Percentiles rank a stretch among this genome's conserved stretches.
Conservation (phyloP, 2,888 invertebrate species). For the Trisateles emortualis region DNA sequence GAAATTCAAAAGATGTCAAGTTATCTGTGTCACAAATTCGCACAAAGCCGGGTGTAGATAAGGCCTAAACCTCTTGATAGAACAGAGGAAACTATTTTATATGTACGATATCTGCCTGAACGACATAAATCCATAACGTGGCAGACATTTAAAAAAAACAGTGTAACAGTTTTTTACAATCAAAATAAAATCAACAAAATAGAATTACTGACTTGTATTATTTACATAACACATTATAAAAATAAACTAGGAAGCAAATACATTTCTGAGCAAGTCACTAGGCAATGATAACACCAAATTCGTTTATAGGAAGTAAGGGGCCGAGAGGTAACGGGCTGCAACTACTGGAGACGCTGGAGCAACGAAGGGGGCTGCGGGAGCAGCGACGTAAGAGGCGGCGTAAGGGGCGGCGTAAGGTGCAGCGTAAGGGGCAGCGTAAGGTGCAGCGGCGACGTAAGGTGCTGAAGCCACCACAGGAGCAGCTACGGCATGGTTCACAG, state of each 20-base stretch:
- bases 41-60: too few species aligned
- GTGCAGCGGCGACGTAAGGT: constrained; percentile 59
- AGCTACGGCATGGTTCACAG: constrained; percentile 91
- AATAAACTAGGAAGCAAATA: constrained; percentile 47
- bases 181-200: constrained; percentile 13
- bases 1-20: too few species aligned
- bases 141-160: too few species aligned
- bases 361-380: constrained; percentile 49
- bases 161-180: too few species aligned
- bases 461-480: constrained; percentile 86
- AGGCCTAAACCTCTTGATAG: too few species aligned
- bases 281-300: constrained; percentile 79
- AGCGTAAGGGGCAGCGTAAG: constrained; percentile 51
- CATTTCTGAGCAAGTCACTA: constrained; percentile 81
- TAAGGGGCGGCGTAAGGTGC: constrained; percentile 44
- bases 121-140: too few species aligned
- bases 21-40: too few species aligned
- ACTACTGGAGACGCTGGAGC: constrained; percentile 52
- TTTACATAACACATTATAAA: constrained; percentile 45
- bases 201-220: constrained; percentile 30
- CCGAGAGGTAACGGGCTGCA: constrained; percentile 65
- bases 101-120: too few species aligned
- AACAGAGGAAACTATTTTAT: too few species aligned
- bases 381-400: constrained; percentile 48
- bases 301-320: constrained; percentile 75